Base-by-base conservation (phyloP, 2,888 invertebrate genomes). In the Willowsia nigromaculata region DNA sequence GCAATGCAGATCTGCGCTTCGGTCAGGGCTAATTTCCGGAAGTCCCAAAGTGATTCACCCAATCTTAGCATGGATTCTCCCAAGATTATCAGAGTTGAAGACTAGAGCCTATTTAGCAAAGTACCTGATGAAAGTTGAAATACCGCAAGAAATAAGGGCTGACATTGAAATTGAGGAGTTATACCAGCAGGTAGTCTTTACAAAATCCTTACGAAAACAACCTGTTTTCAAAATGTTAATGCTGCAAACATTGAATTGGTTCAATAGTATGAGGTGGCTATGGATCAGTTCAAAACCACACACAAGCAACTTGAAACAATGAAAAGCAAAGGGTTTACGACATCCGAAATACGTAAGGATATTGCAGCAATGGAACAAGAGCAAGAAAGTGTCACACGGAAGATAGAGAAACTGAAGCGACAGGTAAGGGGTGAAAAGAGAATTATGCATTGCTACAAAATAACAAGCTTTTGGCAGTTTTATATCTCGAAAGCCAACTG, bases 341-440 rank as follows among this genome's bases (percentile, higher is more conserved):
- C 96, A 0, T 95, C 96, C 1, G 98, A 98, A 94, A 95, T 98
- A 89, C 96, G 97, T 92, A 96, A 96, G 92, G 98, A 98, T 93
- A 96, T 98, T 81, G 96, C 96, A 92, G 96, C 97, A 90, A 97
- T 98, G 97, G 97, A 97, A 91, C 96, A 96, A 83, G 98, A 98
- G 93, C 96, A 96, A 93, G 97, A 97, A 93, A 96, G 97, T 92
- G 95, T 97, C 93, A 93, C 93, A 91, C 95, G 95, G 93, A 95
- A 95, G 93, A 95, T 96, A 85, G 95, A 96, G 92, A 94, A 95
- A 93, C 94, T 95, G 59, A 95, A 95, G 90, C 93, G 94, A 91
- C 95, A 95, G 94, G 95, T n/a, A n/a, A n/a, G n/a, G n/a, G n/a
- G n/a, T n/a, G n/a, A n/a, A n/a, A n/a, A n/a, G n/a, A n/a, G n/a